Percentiles rank a stretch among this genome's conserved stretches.
Conservation (phyloP, 2,797 vertebrate genomes). For the Rachycentron canadum region DNA sequence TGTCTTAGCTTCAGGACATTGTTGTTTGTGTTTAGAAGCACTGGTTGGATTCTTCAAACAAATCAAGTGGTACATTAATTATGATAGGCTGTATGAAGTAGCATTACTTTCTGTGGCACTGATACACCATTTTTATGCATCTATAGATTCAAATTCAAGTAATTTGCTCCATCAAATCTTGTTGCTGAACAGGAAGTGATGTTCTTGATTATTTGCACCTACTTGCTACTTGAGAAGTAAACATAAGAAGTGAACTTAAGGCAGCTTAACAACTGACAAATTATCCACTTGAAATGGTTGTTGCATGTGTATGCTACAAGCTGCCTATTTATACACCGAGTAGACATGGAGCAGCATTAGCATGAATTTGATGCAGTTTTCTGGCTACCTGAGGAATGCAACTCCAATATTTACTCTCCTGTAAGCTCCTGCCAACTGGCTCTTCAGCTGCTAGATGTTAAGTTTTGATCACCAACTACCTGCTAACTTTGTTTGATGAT, state of each 20-base stretch:
- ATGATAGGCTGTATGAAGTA: constrained; percentile 43
- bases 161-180: background rate
- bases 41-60: constrained; percentile 66
- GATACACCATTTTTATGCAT: background rate
- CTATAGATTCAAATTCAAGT: background rate
- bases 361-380: background rate
- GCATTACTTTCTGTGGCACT: constrained; percentile 13
- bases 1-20: constrained; percentile 38
- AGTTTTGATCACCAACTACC: background rate
- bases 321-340: background rate
- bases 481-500: background rate
- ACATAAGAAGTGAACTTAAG: background rate
- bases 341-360: background rate
- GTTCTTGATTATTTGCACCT: constrained; percentile 7
- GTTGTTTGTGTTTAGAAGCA: constrained; percentile 36
- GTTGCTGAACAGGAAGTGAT: background rate
- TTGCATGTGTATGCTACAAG: background rate
- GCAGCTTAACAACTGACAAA: background rate
- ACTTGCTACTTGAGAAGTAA: background rate
- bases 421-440: background rate
- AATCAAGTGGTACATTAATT: constrained; percentile 53
- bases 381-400: background rate
- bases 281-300: background rate
- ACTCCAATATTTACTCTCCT: background rate
- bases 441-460: background rate